A percentile compares a stretch with the other conserved stretches of the same genome.
Conservation (phyloP, 1,140 invertebrate genomes). For the Cotesia vestalis region DNA sequence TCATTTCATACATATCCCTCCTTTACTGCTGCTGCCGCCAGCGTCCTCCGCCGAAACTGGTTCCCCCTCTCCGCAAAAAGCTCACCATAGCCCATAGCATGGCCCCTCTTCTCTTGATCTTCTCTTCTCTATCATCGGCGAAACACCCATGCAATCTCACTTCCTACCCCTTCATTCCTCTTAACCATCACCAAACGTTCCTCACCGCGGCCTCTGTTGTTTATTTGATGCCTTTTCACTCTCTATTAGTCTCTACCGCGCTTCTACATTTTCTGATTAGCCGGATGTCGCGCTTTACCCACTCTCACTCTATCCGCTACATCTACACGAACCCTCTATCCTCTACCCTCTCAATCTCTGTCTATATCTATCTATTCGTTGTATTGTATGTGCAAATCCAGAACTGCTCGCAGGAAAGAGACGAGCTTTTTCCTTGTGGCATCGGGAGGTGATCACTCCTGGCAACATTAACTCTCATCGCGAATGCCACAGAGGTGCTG, state of each 20-base stretch:
- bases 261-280: constrained; percentile 67
- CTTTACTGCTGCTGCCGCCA: too few species aligned
- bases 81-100: too few species aligned
- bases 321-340: constrained; percentile 33
- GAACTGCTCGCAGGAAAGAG: background rate
- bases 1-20: background rate
- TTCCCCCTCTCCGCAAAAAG: too few species aligned
- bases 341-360: background rate
- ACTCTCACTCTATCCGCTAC: constrained; percentile 24
- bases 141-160: constrained; percentile 2
- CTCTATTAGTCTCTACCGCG: constrained; percentile 63
- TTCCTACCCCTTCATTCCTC: constrained; percentile 15
- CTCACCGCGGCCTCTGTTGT: constrained; percentile 53
- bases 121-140: background rate
- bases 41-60: too few species aligned
- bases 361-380: background rate
- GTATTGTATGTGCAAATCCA: background rate
- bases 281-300: constrained; percentile 55
- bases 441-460: background rate
- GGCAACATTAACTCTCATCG: too few species aligned
- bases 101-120: constrained; percentile 26
- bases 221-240: constrained; percentile 68
- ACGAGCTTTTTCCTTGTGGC: constrained; percentile 8
- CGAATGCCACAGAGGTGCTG: background rate
- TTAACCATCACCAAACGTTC: constrained; percentile 22